Evolutionary conservation across 2,113 vertebrate species (phyloP).

Genomic region (Silurus asotus): DNA sequence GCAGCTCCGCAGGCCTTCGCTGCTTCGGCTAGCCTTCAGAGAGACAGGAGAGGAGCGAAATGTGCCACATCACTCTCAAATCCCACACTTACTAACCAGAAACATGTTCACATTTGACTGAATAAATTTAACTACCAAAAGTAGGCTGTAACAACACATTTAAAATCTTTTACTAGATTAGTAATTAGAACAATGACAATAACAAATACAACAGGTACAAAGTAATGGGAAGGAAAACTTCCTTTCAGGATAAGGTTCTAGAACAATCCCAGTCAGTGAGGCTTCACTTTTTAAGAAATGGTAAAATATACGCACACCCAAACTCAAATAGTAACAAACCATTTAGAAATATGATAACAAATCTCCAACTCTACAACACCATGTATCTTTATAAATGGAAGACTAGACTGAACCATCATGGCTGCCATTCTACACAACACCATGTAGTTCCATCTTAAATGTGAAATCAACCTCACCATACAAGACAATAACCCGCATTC

Average conservation of each 20-base stretch:
- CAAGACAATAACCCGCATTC: no score
- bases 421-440: no score
- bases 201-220: not conserved
- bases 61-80: constrained; percentile 12
- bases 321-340: not conserved
- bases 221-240: not conserved
- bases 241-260: not conserved
- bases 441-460: no score
- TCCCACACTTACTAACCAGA: not conserved
- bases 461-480: no score
- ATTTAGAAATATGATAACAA: constrained; percentile 14
- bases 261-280: not conserved
- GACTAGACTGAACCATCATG: no score
- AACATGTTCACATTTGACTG: not conserved
- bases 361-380: not conserved
- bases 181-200: not conserved
- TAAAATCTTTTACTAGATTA: not conserved
- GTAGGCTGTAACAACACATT: not conserved
- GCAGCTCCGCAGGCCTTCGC: constrained; percentile 85
- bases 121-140: not conserved
- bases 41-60: constrained; percentile 57
- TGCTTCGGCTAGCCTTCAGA: constrained; percentile 82
- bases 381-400: no score
- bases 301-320: constrained; percentile 9
- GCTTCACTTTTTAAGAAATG: not conserved